These are phyloP conservation scores for Lepidotrigona ventralis DNA, from an alignment of 1,140 invertebrate species.

Conservation along the genomic window DNA sequence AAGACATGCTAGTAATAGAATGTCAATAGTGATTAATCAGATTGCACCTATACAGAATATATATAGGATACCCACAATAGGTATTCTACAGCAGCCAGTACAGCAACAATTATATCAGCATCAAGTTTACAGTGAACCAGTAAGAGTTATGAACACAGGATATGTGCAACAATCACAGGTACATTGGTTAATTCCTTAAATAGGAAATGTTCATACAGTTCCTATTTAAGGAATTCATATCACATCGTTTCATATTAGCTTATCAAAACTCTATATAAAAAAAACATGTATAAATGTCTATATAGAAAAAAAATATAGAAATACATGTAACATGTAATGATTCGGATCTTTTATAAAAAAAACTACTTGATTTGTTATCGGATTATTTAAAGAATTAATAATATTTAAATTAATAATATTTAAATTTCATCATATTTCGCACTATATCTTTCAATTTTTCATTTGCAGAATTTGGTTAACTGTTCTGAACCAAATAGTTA, in stretches of 20 bases:
- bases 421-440: too few species aligned
- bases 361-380: not conserved
- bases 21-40: conserved; percentile 30
- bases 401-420: not conserved
- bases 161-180: conserved; percentile 14
- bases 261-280: not conserved
- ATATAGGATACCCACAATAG: not conserved
- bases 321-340: not conserved
- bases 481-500: not conserved
- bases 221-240: not conserved
- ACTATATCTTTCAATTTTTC: not conserved
- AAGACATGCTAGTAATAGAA: not conserved
- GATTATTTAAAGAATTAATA: not conserved
- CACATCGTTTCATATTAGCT: too few species aligned
- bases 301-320: too few species aligned
- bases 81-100: not conserved
- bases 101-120: conserved; percentile 21
- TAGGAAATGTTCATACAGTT: not conserved
- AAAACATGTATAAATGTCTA: not conserved
- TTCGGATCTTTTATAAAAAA: not conserved
- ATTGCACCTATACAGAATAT: not conserved
- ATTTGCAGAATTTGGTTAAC: conserved; percentile 5
- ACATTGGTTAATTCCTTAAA: not conserved
- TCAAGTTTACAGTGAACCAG: not conserved
- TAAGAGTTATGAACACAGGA: not conserved